These are phyloP conservation scores for Ptilonorhynchus violaceus DNA, from an alignment of 2,113 vertebrate species.

Conservation along the genomic window DNA sequence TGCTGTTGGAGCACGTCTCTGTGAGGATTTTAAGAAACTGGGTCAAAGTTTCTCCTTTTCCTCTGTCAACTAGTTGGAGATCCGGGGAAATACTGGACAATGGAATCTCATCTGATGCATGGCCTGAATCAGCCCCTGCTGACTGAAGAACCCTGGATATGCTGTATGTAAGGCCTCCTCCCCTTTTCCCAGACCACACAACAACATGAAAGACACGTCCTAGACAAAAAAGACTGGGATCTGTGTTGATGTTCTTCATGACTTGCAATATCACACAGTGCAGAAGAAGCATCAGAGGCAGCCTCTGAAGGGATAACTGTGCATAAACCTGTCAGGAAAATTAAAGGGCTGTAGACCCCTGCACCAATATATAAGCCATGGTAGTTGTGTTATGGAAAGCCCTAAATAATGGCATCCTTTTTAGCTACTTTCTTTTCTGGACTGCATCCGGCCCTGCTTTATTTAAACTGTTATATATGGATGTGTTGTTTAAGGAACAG, in stretches of 20 bases:
- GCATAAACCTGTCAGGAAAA: conserved; percentile 54
- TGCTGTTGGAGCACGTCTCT: neutral
- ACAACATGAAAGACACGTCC: neutral
- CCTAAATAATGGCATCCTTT: conserved; percentile 13
- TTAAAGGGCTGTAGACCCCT: neutral
- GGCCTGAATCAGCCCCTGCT: neutral
- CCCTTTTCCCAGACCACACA: neutral
- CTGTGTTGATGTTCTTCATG: neutral
- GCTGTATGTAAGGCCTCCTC: neutral
- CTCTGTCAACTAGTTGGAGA: neutral
- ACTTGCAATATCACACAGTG: neutral
- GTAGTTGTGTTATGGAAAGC: neutral
- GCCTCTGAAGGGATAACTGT: neutral
- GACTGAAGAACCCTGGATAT: neutral
- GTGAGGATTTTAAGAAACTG: neutral
- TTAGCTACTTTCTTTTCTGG: conserved; percentile 36
- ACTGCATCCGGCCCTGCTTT: conserved; percentile 27
- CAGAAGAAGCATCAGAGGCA: neutral
- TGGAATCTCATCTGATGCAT: neutral
- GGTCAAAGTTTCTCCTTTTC: neutral
- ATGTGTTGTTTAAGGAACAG: conserved; percentile 33
- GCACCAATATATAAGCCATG: conserved; percentile 4
- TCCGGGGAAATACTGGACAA: neutral
- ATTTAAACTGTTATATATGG: conserved; percentile 47
- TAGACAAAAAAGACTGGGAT: neutral